phyloP scores from a whole-genome alignment of 2,113 vertebrate species.

The Leptobrachium ailaonicum region DNA sequence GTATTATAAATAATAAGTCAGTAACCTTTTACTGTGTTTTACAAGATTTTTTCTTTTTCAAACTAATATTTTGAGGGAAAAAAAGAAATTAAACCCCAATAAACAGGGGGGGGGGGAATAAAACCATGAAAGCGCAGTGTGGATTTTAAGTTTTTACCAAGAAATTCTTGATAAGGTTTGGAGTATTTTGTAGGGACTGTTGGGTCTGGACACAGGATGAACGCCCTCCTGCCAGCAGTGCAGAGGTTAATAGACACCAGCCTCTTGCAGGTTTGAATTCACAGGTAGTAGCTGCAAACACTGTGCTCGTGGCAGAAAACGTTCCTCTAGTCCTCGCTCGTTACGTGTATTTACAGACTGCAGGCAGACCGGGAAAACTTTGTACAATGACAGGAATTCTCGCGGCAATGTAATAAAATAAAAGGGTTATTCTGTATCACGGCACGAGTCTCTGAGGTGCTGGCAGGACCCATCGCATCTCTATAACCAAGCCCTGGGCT shows the following conservation, averaged over 20 bases:
- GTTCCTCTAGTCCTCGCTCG: slow-evolving; percentile 64
- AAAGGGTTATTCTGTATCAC: slow-evolving; percentile 92
- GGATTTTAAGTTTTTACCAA: slow-evolving; percentile 8
- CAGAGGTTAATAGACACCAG: slow-evolving; percentile 58
- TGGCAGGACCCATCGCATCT: slow-evolving; percentile 70
- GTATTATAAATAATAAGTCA: too few species aligned
- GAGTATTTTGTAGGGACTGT: slow-evolving; percentile 14
- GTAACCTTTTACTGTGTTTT: too few species aligned
- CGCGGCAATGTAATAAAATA: slow-evolving; percentile 99
- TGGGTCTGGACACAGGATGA: slow-evolving; percentile 17
- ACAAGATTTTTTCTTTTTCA: too few species aligned
- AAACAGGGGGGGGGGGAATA: background rate
- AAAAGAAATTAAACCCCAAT: too few species aligned
- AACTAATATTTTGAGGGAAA: too few species aligned
- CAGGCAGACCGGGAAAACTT: slow-evolving; percentile 81
- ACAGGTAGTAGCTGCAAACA: slow-evolving; percentile 85
- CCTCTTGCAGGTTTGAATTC: slow-evolving; percentile 90
- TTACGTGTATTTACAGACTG: slow-evolving; percentile 98
- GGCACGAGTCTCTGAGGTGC: slow-evolving; percentile 72
- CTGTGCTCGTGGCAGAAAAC: slow-evolving; percentile 7
- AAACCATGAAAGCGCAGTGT: background rate
- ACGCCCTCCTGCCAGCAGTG: slow-evolving; percentile 18
- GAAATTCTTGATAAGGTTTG: slow-evolving; percentile 23
- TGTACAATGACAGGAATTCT: slow-evolving; percentile 93
- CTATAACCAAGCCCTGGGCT: slow-evolving; percentile 68